Evolutionary conservation across 2,113 vertebrate species (phyloP), one percentile per base, ranked within the genome.

Genomic region (Oophaga pumilio): DNA sequence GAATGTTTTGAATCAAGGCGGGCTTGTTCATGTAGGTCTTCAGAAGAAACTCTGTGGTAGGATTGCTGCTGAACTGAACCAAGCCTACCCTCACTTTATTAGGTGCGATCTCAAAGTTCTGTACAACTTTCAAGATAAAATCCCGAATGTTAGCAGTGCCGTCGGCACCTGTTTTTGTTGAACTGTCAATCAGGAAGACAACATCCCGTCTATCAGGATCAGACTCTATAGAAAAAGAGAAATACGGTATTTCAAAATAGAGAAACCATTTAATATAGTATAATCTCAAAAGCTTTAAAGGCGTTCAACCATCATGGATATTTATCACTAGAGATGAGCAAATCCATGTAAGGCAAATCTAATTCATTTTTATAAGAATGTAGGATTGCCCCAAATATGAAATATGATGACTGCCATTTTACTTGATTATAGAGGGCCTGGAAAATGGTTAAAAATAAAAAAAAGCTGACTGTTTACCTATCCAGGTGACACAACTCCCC

Each of bases 141-240:
- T 99, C 97, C 20, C 98, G 95, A 57, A 99, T 97, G 73, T 98
- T 95, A 64, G 94, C 97, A 0, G 97, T 89, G 18, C 96, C 96
- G 0, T 89, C 90, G 0, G 82, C 0, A 64, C 91, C 93, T 2
- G 97, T 95, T 0, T 9, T 91, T 14, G 96, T 95, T 0, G 98
- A 99, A 82, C 97, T 97, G 91, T 99, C 98, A 13, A 99, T 94
- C 1, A 99, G 96, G 91, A 99, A 99, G 69, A 99, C 92, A 0
- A 99, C 92, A 91, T 99, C 98, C 1, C 96, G 97, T 62, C 92
- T 96, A 0, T 96, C 96, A 24, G 95, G 91, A 85, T 94, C 91
- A 3, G 90, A 7, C 0, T 5, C 94, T 96, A 71, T 6, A 5
- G 20, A 76, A 0, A 88, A 18, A 77, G 33, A 50, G 26, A n/a